These are phyloP conservation scores for Tromatobia lineatoria DNA, from an alignment of 2,888 invertebrate genomes.

Conservation along the genomic window DNA sequence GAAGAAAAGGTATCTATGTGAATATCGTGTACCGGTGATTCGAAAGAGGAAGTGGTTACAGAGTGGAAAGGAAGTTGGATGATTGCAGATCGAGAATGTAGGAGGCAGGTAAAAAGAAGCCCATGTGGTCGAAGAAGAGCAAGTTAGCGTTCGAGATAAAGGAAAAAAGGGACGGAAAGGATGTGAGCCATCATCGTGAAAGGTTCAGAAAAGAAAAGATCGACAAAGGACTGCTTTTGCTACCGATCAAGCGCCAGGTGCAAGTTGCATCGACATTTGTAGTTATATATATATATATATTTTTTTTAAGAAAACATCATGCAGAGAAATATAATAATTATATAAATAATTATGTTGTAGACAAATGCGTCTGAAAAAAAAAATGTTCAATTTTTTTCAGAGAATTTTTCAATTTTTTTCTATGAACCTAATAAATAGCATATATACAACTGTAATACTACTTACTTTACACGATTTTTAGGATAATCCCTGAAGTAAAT, in stretches of 20 bases:
- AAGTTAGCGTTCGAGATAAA: constrained; percentile 25
- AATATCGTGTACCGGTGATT: background rate
- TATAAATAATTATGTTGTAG: too few species aligned
- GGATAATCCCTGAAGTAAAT: too few species aligned
- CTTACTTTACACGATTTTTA: too few species aligned
- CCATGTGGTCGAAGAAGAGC: constrained; percentile 18
- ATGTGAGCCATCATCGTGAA: constrained; percentile 61
- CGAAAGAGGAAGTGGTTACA: constrained; percentile 38
- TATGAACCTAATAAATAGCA: too few species aligned
- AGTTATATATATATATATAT: too few species aligned
- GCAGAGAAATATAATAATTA: too few species aligned
- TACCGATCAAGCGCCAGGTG: constrained; percentile 60
- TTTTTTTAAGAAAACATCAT: too few species aligned
- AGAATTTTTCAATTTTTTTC: too few species aligned
- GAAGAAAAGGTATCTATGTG: background rate
- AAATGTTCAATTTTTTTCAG: too few species aligned
- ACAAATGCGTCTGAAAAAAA: too few species aligned
- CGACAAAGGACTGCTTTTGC: constrained; percentile 56
- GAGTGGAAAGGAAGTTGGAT: constrained; percentile 38
- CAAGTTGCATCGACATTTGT: constrained; percentile 12
- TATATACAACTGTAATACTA: too few species aligned
- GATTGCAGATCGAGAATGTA: constrained; percentile 36
- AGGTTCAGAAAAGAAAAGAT: constrained; percentile 35
- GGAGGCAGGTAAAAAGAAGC: constrained; percentile 11
- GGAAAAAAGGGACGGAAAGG: constrained; percentile 28